Evolutionary conservation across 2,888 invertebrate genomes (phyloP).

Genomic region (Arrhopalites spinosus): DNA sequence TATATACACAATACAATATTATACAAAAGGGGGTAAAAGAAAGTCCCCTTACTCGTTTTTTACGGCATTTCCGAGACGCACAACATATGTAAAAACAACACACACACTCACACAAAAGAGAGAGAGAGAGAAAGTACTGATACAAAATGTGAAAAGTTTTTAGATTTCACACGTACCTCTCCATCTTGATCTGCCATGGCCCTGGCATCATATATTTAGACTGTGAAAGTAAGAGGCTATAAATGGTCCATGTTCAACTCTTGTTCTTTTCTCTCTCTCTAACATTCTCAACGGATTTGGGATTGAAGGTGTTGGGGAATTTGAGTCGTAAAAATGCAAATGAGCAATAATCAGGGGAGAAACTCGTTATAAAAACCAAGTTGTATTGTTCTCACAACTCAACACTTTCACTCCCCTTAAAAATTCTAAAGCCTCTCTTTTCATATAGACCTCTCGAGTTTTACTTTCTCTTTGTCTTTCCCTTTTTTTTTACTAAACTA

Average conservation of each 20-base stretch:
- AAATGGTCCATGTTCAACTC: no score
- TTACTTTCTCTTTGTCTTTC: background rate
- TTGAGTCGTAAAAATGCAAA: slow-evolving; percentile 11
- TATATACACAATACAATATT: no score
- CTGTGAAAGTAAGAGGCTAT: no score
- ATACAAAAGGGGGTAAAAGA: no score
- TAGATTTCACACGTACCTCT: background rate
- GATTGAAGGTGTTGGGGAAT: slow-evolving; percentile 2
- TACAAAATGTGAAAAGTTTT: no score
- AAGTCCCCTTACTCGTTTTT: no score
- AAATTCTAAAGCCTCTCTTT: background rate
- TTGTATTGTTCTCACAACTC: slow-evolving; percentile 7
- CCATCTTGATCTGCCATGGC: background rate
- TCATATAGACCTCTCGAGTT: no score
- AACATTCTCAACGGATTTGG: no score
- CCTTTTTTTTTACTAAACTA: background rate
- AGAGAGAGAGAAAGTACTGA: no score
- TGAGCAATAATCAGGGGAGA: background rate
- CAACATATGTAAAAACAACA: no score
- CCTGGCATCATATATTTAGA: background rate
- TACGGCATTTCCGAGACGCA: no score
- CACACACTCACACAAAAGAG: no score
- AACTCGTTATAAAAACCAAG: background rate
- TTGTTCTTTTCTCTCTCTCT: background rate
- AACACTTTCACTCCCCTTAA: background rate